Base-by-base conservation (phyloP, 2,888 invertebrate genomes). In the Sphaerophoria taeniata region DNA sequence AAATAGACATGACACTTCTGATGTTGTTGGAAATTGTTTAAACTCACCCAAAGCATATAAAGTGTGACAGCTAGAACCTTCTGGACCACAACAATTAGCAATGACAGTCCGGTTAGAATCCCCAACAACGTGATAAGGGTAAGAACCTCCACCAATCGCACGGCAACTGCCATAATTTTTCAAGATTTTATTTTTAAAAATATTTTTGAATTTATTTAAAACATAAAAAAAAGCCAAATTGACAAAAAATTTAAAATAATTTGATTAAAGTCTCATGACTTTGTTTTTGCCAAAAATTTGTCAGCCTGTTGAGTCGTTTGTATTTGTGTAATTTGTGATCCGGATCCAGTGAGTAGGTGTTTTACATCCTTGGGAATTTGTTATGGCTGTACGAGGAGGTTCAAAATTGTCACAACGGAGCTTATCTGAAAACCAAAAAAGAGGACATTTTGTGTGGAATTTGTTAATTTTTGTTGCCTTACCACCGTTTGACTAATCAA, bases 101-200 rank as follows among this genome's bases (percentile, higher is more conserved):
- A 53, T n/a, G 87, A 87, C 39, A 87, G 58, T 24, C 85, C 82
- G 6, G 87, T 87, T 1, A 87, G 51, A 12, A 87, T 53, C 1
- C 81, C 87, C 16, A 87, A 58, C 2, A 87, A 24, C 0, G 87
- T 87, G 9, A 87, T 53, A 7, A 87, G 34, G 0, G 87, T 79
- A 11, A 87, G 79, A n/a, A 87, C 85, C 60, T 87, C 87, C 2
- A 87, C 78, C 49, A 87, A 79, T 45, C 82, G 87, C 61, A 87
- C 87, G 14, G 87, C 87, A 49, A 87, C 87, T n/a, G 84, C 74
- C 87, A 87, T 87, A 61, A 61, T 72, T 60, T 67, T 51, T 7
- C 24, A 24, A 24, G 1, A 24, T n/a, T 43, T 39, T 39, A 39
- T 36, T 7, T 63, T 79, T 70, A 65, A 24, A 24, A 24, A 24